These are phyloP conservation scores for Fulica atra DNA, from an alignment of 2,113 vertebrate genomes.

Conservation along the genomic window DNA sequence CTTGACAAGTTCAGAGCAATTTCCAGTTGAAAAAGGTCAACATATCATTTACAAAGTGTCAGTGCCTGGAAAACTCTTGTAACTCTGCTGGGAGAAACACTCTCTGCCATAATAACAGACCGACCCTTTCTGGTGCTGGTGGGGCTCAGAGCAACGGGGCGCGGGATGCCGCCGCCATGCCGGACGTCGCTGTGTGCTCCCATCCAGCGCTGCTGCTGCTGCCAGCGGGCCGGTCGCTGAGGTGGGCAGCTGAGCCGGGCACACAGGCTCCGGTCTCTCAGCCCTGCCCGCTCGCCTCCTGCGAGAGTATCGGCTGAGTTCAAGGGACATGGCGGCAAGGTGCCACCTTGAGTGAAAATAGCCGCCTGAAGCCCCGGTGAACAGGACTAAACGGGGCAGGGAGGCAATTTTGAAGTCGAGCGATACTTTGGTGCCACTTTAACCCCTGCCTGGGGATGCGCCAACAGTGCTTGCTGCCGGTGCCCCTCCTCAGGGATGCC, in stretches of 20 bases:
- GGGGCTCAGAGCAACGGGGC: neutral
- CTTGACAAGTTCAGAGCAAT: neutral
- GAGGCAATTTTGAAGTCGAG: fast-evolving
- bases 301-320: fast-evolving
- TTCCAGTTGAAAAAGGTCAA: conserved; percentile 21
- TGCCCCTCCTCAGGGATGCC: neutral
- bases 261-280: fast-evolving
- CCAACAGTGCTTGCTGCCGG: neutral
- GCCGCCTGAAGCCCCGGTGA: fast-evolving
- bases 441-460: neutral
- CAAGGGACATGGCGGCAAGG: neutral
- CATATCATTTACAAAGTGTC: neutral
- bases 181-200: fast-evolving
- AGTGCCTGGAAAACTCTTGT: neutral
- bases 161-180: fast-evolving
- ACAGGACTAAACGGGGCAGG: fast-evolving
- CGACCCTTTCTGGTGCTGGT: neutral
- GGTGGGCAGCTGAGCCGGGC: fast-evolving
- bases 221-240: neutral
- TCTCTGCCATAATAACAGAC: neutral
- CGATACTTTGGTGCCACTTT: neutral
- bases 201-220: fast-evolving
- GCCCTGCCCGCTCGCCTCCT: neutral
- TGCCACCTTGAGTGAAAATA: fast-evolving
- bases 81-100: neutral